These are phyloP conservation scores for Dioctria rufipes DNA, from an alignment of 2,888 invertebrate species.

Conservation along the genomic window DNA sequence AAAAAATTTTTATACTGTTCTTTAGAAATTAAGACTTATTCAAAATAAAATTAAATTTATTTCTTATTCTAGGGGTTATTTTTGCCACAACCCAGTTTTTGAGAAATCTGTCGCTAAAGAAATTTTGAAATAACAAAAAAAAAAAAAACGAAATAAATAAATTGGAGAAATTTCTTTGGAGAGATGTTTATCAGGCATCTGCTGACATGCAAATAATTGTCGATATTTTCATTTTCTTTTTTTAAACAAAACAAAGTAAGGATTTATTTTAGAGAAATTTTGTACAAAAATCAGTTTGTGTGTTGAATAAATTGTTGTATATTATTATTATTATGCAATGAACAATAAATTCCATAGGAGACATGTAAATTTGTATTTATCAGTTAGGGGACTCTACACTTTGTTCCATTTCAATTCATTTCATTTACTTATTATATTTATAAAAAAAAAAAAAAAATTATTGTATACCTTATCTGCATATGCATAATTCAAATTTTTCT, in stretches of 20 bases:
- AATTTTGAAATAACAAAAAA: not conserved
- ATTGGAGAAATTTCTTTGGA: not conserved
- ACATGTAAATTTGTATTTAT: constrained; percentile 36
- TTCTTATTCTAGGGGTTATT: constrained; percentile 25
- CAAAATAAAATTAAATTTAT: constrained; percentile 32
- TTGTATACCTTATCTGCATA: too few relatives aligned
- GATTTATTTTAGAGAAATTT: constrained; percentile 17
- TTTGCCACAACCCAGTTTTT: constrained; percentile 35
- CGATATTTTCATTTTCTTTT: constrained; percentile 17
- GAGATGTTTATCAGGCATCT: not conserved
- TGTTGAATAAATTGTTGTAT: constrained; percentile 29
- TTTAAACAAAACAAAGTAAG: not conserved
- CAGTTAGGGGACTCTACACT: not conserved
- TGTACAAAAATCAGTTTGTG: constrained; percentile 49
- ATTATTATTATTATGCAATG: constrained; percentile 12
- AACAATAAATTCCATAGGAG: constrained; percentile 51
- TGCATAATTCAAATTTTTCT: too few relatives aligned
- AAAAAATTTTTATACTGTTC: constrained; percentile 30
- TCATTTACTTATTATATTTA: not conserved
- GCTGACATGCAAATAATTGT: constrained; percentile 2
- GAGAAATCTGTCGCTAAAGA: constrained; percentile 23
- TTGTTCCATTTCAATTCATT: too few relatives aligned
- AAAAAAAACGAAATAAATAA: too few relatives aligned
- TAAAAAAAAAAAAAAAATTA: too few relatives aligned
- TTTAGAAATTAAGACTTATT: constrained; percentile 35